A percentile compares a stretch with the other conserved stretches of the same genome.
These are phyloP conservation scores for Turdus rufiventris DNA, from an alignment of 2,113 vertebrate genomes.

Conservation along the genomic window DNA sequence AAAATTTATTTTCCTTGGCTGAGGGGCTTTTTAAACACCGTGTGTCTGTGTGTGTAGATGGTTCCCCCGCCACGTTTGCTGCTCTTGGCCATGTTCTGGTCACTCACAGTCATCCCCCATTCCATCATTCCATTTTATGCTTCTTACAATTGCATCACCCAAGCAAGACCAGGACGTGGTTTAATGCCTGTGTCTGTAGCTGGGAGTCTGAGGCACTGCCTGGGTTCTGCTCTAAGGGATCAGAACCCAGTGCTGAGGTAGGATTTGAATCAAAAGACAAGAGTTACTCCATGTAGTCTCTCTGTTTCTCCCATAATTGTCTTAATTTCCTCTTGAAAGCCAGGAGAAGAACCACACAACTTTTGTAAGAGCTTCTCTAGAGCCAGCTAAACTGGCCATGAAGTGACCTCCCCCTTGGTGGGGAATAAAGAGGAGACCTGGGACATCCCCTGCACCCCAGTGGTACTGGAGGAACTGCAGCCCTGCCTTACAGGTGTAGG, in stretches of 20 bases:
- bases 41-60: not conserved
- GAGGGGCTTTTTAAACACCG: not conserved
- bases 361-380: not conserved
- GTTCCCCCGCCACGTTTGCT: accelerated
- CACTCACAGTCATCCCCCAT: accelerated
- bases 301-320: not conserved
- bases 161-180: accelerated
- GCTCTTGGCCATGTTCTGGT: not conserved
- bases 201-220: not conserved
- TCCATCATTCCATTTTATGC: not conserved
- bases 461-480: too few relatives aligned
- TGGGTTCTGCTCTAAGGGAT: not conserved
- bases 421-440: not conserved
- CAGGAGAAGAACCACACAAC: accelerated
- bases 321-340: not conserved
- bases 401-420: not conserved
- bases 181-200: not conserved
- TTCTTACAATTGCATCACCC: accelerated
- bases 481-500: accelerated
- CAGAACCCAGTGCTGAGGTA: not conserved
- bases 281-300: accelerated
- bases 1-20: not conserved
- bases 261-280: not conserved
- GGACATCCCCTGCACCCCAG: not conserved
- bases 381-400: not conserved